These are phyloP conservation scores for Equus quagga DNA, from an alignment of 2,113 vertebrate species.

Conservation along the genomic window DNA sequence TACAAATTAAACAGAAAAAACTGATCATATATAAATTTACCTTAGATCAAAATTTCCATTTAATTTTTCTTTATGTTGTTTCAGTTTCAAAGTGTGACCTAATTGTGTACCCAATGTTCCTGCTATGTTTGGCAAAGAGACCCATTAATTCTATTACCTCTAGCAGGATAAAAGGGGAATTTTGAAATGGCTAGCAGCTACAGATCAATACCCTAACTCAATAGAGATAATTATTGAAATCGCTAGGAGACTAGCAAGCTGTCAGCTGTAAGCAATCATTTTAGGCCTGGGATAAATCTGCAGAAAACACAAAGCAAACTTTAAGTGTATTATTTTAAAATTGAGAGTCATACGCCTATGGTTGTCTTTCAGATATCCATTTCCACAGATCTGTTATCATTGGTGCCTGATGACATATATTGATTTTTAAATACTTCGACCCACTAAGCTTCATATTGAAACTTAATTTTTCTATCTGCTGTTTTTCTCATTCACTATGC, in stretches of 20 bases:
- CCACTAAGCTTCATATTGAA: neutral
- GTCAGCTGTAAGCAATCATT: conserved; percentile 77
- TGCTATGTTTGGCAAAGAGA: conserved; percentile 71
- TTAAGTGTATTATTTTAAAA: conserved; percentile 63
- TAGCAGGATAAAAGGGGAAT: conserved; percentile 71
- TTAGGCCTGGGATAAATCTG: conserved; percentile 68
- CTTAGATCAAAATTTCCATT: conserved; percentile 61
- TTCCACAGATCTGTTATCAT: conserved; percentile 24
- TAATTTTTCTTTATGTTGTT: conserved; percentile 6
- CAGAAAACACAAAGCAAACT: conserved; percentile 71
- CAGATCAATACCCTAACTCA: conserved; percentile 79
- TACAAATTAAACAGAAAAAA: conserved; percentile 10
- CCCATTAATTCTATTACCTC: conserved; percentile 78
- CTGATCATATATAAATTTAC: conserved; percentile 10
- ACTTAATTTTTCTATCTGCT: neutral
- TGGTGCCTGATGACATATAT: neutral
- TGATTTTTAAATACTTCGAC: conserved; percentile 38
- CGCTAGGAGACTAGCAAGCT: conserved; percentile 69
- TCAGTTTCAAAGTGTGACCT: conserved; percentile 61
- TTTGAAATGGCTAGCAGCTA: conserved; percentile 72
- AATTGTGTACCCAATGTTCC: conserved; percentile 72
- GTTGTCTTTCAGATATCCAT: conserved; percentile 49
- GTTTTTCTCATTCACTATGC: neutral
- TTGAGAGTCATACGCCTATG: neutral
- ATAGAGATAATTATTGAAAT: conserved; percentile 82